Conservation (phyloP, 2,797 vertebrate species). For the Bothrops alternatus region DNA sequence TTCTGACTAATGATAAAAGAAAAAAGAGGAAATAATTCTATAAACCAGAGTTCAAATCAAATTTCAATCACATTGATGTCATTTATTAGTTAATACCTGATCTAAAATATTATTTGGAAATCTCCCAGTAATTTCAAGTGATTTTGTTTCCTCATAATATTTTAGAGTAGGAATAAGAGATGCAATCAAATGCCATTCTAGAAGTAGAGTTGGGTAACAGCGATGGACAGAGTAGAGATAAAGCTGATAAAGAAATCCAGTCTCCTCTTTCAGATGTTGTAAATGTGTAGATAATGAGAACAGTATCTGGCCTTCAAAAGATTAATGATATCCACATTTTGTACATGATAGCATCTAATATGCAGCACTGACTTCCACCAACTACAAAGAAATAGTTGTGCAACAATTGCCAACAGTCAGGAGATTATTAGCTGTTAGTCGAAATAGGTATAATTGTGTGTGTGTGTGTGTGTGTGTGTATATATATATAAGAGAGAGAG, state of each 20-base stretch:
- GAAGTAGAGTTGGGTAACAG: background rate
- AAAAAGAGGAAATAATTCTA: slow-evolving; percentile 21
- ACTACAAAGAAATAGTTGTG: background rate
- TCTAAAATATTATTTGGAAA: background rate
- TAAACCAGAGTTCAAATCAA: slow-evolving; percentile 53
- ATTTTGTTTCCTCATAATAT: background rate
- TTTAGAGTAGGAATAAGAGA: background rate
- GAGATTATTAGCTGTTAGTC: background rate
- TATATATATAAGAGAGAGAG: no score
- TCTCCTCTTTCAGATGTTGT: background rate
- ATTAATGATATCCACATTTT: background rate
- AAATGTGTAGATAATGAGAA: background rate
- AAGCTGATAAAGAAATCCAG: background rate
- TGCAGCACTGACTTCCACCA: background rate
- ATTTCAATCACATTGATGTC: slow-evolving; percentile 38
- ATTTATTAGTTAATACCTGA: background rate
- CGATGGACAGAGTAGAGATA: background rate
- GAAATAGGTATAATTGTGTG: background rate
- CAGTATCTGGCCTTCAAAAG: background rate
- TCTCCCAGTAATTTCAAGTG: background rate
- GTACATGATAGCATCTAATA: background rate
- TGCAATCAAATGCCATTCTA: background rate
- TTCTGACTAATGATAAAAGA: slow-evolving; percentile 42
- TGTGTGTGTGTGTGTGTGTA: no score
- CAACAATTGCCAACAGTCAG: background rate